Conservation (phyloP, 2,113 vertebrate species). For the Oostethus manadensis region DNA sequence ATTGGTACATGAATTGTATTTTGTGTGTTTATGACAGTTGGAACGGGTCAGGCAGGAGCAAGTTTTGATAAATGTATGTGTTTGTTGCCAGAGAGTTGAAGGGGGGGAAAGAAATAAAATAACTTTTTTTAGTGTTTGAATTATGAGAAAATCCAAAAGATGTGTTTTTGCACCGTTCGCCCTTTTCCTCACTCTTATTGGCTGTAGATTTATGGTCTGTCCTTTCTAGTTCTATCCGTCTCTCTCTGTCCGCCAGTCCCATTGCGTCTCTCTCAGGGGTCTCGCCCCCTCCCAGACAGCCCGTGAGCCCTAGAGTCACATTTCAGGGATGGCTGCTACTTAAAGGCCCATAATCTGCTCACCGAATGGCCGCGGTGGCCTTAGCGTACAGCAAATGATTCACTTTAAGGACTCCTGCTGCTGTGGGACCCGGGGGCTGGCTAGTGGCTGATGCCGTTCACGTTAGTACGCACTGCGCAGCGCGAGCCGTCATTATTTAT, state of each 20-base stretch:
- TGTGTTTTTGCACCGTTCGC: not conserved
- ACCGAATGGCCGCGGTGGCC: constrained; percentile 74
- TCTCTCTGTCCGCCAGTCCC: constrained; percentile 37
- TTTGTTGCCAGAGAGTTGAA: too few species aligned
- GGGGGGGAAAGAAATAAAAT: too few species aligned
- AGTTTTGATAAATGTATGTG: too few species aligned
- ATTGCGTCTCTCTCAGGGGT: constrained; percentile 58
- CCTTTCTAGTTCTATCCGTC: constrained; percentile 9
- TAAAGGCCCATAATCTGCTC: constrained; percentile 84
- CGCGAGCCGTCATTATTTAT: constrained; percentile 82
- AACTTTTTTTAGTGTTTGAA: not conserved
- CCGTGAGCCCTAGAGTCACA: constrained; percentile 74
- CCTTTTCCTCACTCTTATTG: not conserved
- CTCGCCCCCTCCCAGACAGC: constrained; percentile 67
- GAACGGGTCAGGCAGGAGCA: too few species aligned
- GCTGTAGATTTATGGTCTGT: constrained; percentile 17
- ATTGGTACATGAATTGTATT: too few species aligned
- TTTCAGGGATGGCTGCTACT: constrained; percentile 83
- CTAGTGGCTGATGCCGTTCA: constrained; percentile 67
- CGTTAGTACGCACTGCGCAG: constrained; percentile 37
- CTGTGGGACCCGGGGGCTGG: constrained; percentile 73
- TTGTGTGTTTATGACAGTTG: too few species aligned
- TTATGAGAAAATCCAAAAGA: not conserved
- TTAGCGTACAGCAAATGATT: constrained; percentile 80
- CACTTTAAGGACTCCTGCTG: constrained; percentile 82